Base-by-base conservation (phyloP, 2,113 vertebrate species). In the Orthonyx spaldingii region DNA sequence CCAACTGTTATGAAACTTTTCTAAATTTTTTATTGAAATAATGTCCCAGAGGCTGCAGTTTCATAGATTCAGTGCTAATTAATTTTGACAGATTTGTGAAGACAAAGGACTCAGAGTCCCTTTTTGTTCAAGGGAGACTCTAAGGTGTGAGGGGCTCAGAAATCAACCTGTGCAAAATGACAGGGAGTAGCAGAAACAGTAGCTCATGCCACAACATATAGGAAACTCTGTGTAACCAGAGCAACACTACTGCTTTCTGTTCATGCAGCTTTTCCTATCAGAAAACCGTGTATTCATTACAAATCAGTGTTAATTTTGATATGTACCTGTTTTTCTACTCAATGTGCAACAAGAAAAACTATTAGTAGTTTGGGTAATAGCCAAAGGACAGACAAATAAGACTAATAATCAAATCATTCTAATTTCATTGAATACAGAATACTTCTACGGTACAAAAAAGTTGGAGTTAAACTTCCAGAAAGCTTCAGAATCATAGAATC, bases 71-170 rank as follows among this genome's bases (percentile, higher is more conserved):
- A 64, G 9, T 57, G 52, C 39, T 77, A 96, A 95, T 33, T 39
- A 93, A 94, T 90, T 94, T 74, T 92, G 66, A 94, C 50, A 89
- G 64, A 74, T 84, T 30, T 75, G 27, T 89, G 49, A 35, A 68
- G 35, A 33, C 17, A 79, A 84, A 92, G 52, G 37, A 52, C 30
- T 76, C 14, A 16, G 61, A 94, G 77, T 91, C 35, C 18, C 27
- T 87, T 86, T 90, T 37, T 30, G 28, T 68, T 81, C n/a, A 81
- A 70, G 32, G 32, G 21, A 90, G 3, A 46, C 23, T 85, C 26
- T 50, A 57, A 57, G 23, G 17, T 9, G 7, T n/a, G 61, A 94
- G 17, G 1, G 27, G 10, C 35, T 77, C 21, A 52, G 65, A 87
- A 88, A 79, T 39, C 42, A 90, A 15, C 12, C 14, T 35, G 26